These are phyloP conservation scores for Danaus chrysippus DNA, from an alignment of 2,888 invertebrate genomes.

Conservation along the genomic window DNA sequence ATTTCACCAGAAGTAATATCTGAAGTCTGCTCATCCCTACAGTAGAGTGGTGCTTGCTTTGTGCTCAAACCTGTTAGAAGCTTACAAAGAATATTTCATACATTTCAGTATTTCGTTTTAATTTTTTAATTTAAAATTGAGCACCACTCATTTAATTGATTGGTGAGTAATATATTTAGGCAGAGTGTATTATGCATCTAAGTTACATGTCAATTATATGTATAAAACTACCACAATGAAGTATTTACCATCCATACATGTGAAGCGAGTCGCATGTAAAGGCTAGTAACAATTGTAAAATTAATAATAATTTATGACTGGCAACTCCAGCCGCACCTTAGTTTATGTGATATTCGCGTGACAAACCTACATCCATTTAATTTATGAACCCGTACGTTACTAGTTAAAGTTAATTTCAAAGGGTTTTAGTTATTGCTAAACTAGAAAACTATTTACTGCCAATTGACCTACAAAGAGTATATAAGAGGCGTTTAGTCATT, in stretches of 20 bases:
- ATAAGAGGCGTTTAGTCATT: not conserved
- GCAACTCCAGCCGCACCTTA: not conserved
- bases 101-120: not conserved
- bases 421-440: not conserved
- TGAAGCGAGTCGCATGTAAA: not conserved
- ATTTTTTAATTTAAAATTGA: not conserved
- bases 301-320: not conserved
- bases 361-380: slow-evolving; percentile 5
- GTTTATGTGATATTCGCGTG: slow-evolving; percentile 6
- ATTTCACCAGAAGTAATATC: not conserved
- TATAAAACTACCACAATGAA: too few species aligned
- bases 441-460: not conserved
- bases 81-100: not conserved
- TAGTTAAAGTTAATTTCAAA: slow-evolving; percentile 1
- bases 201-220: too few species aligned
- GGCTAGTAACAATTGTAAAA: not conserved
- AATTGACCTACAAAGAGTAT: not conserved
- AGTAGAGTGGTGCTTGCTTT: slow-evolving; percentile 15
- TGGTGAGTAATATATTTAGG: too few species aligned
- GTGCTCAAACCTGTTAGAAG: not conserved
- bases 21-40: slow-evolving; percentile 8
- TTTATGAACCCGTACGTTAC: slow-evolving; percentile 1
- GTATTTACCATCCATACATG: not conserved
- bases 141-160: too few species aligned
- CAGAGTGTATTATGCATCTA: too few species aligned